A percentile compares a stretch with the other conserved stretches of the same genome.
Evolutionary conservation across 2,888 invertebrate species (phyloP).

Genomic region (Latheticus oryzae): DNA sequence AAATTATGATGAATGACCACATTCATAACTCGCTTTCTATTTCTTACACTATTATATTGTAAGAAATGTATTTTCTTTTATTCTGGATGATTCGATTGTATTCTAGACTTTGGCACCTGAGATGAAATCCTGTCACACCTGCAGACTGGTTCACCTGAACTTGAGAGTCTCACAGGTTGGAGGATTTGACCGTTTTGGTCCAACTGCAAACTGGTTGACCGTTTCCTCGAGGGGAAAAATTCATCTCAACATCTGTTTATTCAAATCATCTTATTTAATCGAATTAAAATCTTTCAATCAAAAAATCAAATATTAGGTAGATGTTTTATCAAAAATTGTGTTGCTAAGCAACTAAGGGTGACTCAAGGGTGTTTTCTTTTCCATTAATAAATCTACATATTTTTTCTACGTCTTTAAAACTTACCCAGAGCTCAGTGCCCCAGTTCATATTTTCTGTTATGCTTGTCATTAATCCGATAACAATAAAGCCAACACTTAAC

Average conservation of each 20-base stretch:
- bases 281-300: no score
- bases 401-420: conserved; percentile 59
- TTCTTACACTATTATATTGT: conserved; percentile 12
- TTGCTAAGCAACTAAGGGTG: conserved; percentile 11
- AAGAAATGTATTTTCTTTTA: not conserved
- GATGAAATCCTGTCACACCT: conserved; percentile 28
- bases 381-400: no score
- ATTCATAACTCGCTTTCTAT: conserved; percentile 27
- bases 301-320: no score
- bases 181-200: conserved; percentile 38
- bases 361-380: no score
- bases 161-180: conserved; percentile 33
- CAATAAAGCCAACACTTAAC: conserved; percentile 52
- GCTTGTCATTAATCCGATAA: conserved; percentile 54
- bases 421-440: conserved; percentile 78
- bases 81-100: not conserved
- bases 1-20: not conserved
- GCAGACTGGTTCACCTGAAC: conserved; percentile 38
- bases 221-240: conserved; percentile 29
- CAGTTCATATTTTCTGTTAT: conserved; percentile 68
- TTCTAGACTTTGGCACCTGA: conserved; percentile 22
- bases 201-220: conserved; percentile 34
- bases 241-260: conserved; percentile 35
- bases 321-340: conserved; percentile 13
- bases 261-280: not conserved